phyloP scores from a whole-genome alignment of 1,140 invertebrate species.

The Micrasema minimum region DNA sequence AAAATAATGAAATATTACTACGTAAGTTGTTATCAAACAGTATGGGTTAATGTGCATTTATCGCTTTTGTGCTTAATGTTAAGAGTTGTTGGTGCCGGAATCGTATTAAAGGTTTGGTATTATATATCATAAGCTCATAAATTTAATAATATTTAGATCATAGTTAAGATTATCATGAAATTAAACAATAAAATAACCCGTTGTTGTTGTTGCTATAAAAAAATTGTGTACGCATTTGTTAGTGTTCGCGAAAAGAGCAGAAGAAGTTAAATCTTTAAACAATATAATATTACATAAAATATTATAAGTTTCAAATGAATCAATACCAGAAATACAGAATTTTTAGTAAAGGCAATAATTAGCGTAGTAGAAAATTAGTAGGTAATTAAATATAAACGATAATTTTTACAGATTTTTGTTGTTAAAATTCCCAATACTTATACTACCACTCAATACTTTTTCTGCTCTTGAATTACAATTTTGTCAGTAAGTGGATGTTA shows the following conservation, averaged over 20 bases:
- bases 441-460: slow-evolving; percentile 40
- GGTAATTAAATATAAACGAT: not conserved
- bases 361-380: slow-evolving; percentile 19
- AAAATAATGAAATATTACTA: too few relatives aligned
- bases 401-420: slow-evolving; percentile 16
- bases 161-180: slow-evolving; percentile 38
- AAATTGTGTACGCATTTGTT: slow-evolving; percentile 53
- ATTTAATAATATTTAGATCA: not conserved
- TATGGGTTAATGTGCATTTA: slow-evolving; percentile 4
- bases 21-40: too few relatives aligned
- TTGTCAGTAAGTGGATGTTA: slow-evolving; percentile 52
- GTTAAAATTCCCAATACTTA: too few relatives aligned
- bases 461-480: slow-evolving; percentile 49
- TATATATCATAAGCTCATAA: slow-evolving; percentile 2
- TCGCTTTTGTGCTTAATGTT: not conserved
- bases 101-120: slow-evolving; percentile 43
- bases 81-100: slow-evolving; percentile 27
- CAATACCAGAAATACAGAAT: not conserved
- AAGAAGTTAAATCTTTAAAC: slow-evolving; percentile 40
- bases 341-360: slow-evolving; percentile 47
- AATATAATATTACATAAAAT: too few relatives aligned
- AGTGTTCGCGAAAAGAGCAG: slow-evolving; percentile 50
- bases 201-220: slow-evolving; percentile 55
- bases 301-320: not conserved
- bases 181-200: slow-evolving; percentile 42